Evolutionary conservation across 2,888 invertebrate species (phyloP).

Genomic region (Lumbricus terrestris): DNA sequence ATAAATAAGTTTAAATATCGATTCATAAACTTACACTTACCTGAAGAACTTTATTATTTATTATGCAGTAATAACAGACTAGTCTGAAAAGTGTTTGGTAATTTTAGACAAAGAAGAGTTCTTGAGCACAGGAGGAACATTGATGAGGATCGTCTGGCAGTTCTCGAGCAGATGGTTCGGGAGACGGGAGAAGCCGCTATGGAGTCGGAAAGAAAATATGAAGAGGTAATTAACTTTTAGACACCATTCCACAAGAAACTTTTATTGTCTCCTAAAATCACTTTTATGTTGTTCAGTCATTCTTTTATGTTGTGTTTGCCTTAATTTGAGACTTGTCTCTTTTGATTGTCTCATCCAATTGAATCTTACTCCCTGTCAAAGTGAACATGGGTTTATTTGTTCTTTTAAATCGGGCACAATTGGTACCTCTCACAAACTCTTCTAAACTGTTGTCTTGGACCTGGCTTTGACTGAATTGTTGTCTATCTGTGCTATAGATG

Average conservation of each 20-base stretch:
- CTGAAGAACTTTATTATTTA: background rate
- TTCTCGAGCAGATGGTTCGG: conserved; percentile 27
- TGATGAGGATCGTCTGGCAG: conserved; percentile 29
- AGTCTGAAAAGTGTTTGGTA: background rate
- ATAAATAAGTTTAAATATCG: background rate
- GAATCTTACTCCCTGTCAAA: background rate
- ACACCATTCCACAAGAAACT: background rate
- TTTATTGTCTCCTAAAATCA: background rate
- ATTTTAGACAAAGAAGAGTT: conserved; percentile 21
- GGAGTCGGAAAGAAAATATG: conserved; percentile 28
- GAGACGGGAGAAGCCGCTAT: conserved; percentile 29
- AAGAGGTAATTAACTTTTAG: conserved; percentile 24
- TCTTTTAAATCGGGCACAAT: too few species aligned
- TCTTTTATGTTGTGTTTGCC: background rate
- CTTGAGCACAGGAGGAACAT: conserved; percentile 28
- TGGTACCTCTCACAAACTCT: too few species aligned
- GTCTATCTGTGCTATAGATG: too few species aligned
- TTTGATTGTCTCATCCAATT: background rate
- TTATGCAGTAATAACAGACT: background rate
- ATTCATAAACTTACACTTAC: background rate
- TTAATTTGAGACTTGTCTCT: background rate
- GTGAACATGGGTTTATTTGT: background rate
- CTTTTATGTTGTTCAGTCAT: background rate
- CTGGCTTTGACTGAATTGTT: too few species aligned
- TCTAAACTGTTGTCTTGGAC: too few species aligned